Base-by-base conservation (phyloP, 2,888 invertebrate species). In the Fabriciana adippe region DNA sequence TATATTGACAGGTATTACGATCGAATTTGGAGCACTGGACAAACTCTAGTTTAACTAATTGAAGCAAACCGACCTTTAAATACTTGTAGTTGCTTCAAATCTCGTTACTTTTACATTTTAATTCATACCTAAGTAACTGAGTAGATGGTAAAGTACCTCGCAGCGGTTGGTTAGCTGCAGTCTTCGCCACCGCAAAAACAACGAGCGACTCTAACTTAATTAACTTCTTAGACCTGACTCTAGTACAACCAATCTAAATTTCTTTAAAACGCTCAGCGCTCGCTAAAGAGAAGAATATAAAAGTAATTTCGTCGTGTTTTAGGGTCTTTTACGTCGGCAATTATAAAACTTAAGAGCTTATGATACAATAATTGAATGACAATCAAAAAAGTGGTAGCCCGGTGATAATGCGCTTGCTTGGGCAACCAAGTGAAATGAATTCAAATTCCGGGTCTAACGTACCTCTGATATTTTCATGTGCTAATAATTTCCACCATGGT, bases 151-250 rank as follows among this genome's bases (percentile, higher is more conserved):
- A 71, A 71, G 59, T 61, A 56, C 64, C 66, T 69, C 41, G 63
- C 48, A 69, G 63, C 53, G 45, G 62, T 26, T 60, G 61, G 71
- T 60, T 66, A 70, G 56, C 70, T 69, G 63, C 68, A 54, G 67
- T 70, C 70, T 69, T 68, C 70, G 66, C 56, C 63, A 51, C 47
- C 63, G 69, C 60, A 72, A 74, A 74, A 73, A 74, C 72, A 68
- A 70, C 67, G 70, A 73, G 64, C 15, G 48, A 55, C 57, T 66
- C 70, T 69, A 73, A 74, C 72, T 73, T 73, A 71, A 74, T 74
- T 74, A 74, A 74, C 69, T 72, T 71, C 69, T 66, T 64, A 65
- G 71, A 67, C 68, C 62, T 68, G 68, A 71, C 68, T 73, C 64
- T 66, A 69, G 72, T 69, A 63, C 66, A 64, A 61, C 66, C 71